Conservation (phyloP, 2,797 vertebrate species). For the Trachurus trachurus region DNA sequence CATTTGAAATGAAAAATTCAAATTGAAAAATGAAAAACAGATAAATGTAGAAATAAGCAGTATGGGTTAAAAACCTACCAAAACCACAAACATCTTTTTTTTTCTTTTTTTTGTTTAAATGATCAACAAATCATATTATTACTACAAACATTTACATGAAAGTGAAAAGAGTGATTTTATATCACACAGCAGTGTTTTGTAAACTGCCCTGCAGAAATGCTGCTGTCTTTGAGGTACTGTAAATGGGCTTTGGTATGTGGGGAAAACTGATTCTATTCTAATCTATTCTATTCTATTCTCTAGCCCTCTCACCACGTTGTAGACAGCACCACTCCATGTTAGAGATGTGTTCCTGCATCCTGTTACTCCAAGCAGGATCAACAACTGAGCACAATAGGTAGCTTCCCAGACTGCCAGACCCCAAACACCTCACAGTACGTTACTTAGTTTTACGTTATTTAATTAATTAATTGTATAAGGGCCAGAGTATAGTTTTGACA, state of each 20-base stretch:
- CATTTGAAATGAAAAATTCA: neutral
- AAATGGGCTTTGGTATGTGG: neutral
- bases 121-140: neutral
- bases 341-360: slow-evolving; percentile 35
- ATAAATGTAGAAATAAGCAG: neutral
- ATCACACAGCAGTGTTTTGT: neutral
- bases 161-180: neutral
- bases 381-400: neutral
- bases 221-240: neutral
- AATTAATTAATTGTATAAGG: too few relatives aligned
- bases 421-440: neutral
- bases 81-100: neutral
- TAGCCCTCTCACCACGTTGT: slow-evolving; percentile 29
- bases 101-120: too few relatives aligned
- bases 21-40: neutral
- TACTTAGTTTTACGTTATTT: neutral
- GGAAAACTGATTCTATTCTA: neutral
- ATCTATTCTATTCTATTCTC: neutral
- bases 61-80: neutral
- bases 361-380: neutral
- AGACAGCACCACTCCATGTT: slow-evolving; percentile 67
- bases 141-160: neutral
- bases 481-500: neutral
- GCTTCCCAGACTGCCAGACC: neutral
- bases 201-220: neutral